Base-by-base conservation (phyloP, 37 sponge, comb jelly and placozoan genomes). In the Corticium candelabrum region DNA sequence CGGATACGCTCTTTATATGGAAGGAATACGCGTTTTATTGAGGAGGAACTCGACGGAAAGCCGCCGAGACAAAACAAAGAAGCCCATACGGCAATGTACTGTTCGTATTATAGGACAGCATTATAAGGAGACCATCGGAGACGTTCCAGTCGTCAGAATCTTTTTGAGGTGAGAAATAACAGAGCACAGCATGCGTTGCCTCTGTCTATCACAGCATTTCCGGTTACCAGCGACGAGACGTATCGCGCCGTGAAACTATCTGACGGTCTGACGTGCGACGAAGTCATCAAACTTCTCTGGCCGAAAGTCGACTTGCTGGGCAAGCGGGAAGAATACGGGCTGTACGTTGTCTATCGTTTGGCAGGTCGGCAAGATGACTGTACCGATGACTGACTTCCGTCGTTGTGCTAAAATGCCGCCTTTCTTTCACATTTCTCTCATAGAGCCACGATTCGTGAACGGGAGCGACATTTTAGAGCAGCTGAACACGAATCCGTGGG, bases 201-300 rank as follows among this genome's bases (percentile, higher is more conserved):
- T n/a, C n/a, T n/a, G n/a, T n/a, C n/a, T n/a, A n/a, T n/a, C n/a
- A n/a, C n/a, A n/a, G n/a, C n/a, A n/a, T n/a, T n/a, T n/a, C n/a
- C n/a, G n/a, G 33, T 70, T 15, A 30, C 7, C 31, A 70, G 73
- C 4, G 73, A 70, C 31, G 73, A 70, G 36, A 70, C 73, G 73
- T 70, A 70, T 34, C 33, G 73, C 5, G 31, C 29, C 21, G 33
- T 70, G 31, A 4, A 15, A 4, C 31, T 34, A 4, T 29, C 31
- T 7, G 35, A 29, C 29, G 73, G 21, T 4, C 5, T 29, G 73
- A 70, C 29, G 5, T 70, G 73, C 31, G 73, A 34, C 4, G 73
- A 70, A 29, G 73, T 70, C 4, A 4, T 70, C 29, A 32, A 70
- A 7, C 33, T 4, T 34, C 31, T 70, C 5, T 70, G 73, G 73